A percentile compares a stretch with the other conserved stretches of the same genome.
phyloP scores from a whole-genome alignment of 2,113 vertebrate species.

The Scytalopus superciliaris region DNA sequence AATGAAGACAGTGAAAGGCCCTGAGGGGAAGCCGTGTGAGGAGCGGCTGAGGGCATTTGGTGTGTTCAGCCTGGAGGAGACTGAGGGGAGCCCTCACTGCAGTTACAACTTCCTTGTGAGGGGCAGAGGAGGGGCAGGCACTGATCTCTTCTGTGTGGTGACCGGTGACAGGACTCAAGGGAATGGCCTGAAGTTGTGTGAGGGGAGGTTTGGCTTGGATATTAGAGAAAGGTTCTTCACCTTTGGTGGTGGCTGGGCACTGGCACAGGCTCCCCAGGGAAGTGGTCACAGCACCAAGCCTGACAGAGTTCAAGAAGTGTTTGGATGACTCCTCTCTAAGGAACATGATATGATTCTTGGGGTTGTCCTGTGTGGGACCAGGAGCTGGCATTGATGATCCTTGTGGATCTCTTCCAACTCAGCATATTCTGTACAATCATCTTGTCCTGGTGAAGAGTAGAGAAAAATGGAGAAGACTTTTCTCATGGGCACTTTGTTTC shows the following conservation, averaged over 20 bases:
- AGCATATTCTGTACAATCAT: background rate
- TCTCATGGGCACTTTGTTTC: background rate
- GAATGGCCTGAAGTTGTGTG: background rate
- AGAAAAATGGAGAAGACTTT: background rate
- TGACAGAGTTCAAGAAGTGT: background rate
- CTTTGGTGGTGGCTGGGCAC: rapidly evolving
- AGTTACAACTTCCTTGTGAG: no score
- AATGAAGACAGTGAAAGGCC: background rate
- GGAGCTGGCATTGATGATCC: background rate
- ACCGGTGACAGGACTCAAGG: background rate
- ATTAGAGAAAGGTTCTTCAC: background rate
- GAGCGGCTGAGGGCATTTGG: background rate
- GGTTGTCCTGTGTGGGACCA: background rate
- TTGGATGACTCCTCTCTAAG: background rate
- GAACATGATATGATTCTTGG: background rate
- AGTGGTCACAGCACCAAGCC: background rate
- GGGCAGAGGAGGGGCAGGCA: background rate
- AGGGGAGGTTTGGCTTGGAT: background rate
- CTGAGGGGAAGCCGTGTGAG: rapidly evolving
- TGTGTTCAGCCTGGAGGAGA: background rate
- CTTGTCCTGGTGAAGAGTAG: background rate
- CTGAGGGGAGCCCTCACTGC: no score
- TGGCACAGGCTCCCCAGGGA: background rate
- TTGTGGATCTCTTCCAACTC: background rate
- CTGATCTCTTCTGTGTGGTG: background rate